phyloP scores from a whole-genome alignment of 2,797 vertebrate genomes.

The Myotis findleyi region DNA sequence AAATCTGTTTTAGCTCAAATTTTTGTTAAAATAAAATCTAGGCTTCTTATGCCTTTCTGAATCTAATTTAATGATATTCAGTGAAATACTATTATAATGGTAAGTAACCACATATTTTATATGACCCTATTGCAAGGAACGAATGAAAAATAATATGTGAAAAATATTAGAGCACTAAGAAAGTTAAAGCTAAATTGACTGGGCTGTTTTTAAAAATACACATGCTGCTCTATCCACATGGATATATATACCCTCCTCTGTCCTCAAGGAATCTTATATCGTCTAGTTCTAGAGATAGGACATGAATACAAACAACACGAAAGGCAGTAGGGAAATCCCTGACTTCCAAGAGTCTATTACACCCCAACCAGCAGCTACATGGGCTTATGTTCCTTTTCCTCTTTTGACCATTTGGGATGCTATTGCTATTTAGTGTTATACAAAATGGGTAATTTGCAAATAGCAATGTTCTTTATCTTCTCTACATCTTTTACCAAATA shows the following conservation, averaged over 20 bases:
- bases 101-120: conserved; percentile 10
- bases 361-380: background rate
- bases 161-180: background rate
- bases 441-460: background rate
- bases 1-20: background rate
- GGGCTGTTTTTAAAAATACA: background rate
- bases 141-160: background rate
- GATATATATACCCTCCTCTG: background rate
- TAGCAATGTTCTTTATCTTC: background rate
- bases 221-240: background rate
- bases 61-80: background rate
- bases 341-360: background rate
- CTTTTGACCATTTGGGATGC: background rate
- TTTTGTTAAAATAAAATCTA: background rate
- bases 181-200: background rate
- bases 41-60: background rate
- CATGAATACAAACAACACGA: background rate
- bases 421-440: background rate
- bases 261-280: background rate
- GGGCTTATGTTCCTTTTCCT: background rate
- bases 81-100: background rate
- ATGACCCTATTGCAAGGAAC: background rate
- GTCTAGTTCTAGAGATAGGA: background rate
- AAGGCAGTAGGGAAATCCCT: background rate
- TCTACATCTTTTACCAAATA: background rate